Percentiles rank a stretch among this genome's conserved stretches.
Evolutionary conservation across 2,113 vertebrate species (phyloP).

Genomic region (Anoplopoma fimbria): DNA sequence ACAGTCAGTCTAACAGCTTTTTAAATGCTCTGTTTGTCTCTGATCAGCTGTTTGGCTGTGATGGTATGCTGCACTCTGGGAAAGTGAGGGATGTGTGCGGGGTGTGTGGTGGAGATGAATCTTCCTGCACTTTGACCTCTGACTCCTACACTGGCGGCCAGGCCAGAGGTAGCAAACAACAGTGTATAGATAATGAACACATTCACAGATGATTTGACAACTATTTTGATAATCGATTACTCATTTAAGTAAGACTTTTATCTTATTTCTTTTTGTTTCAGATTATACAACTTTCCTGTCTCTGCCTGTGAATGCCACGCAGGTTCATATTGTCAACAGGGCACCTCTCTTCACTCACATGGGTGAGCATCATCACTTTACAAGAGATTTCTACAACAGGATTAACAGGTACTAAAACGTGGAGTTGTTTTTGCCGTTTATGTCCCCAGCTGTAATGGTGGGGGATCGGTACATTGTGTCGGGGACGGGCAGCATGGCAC

Average conservation of each 20-base stretch:
- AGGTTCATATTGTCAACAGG: conserved; percentile 84
- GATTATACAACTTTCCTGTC: conserved; percentile 92
- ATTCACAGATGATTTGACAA: not conserved
- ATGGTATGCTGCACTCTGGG: conserved; percentile 89
- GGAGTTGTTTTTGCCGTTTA: not conserved
- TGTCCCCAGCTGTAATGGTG: conserved; percentile 85
- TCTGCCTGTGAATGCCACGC: conserved; percentile 86
- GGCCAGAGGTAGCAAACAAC: conserved; percentile 84
- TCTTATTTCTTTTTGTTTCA: conserved; percentile 66
- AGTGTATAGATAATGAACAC: not conserved
- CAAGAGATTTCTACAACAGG: not conserved
- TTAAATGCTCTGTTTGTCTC: conserved; percentile 22
- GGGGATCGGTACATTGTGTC: conserved; percentile 87
- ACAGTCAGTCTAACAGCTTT: not conserved
- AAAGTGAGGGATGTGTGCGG: conserved; percentile 86
- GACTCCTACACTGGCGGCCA: conserved; percentile 87
- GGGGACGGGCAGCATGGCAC: conserved; percentile 82
- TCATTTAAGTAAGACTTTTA: not conserved
- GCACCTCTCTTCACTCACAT: conserved; percentile 94
- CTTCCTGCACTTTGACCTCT: conserved; percentile 83
- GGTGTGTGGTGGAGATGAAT: conserved; percentile 91
- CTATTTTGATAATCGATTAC: not conserved
- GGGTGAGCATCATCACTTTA: conserved; percentile 82
- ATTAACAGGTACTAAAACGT: not conserved
- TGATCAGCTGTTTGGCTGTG: conserved; percentile 91